Evolutionary conservation across 2,797 vertebrate species (phyloP), one percentile per base, ranked within the genome.

Genomic region (Dipus sagitta): DNA sequence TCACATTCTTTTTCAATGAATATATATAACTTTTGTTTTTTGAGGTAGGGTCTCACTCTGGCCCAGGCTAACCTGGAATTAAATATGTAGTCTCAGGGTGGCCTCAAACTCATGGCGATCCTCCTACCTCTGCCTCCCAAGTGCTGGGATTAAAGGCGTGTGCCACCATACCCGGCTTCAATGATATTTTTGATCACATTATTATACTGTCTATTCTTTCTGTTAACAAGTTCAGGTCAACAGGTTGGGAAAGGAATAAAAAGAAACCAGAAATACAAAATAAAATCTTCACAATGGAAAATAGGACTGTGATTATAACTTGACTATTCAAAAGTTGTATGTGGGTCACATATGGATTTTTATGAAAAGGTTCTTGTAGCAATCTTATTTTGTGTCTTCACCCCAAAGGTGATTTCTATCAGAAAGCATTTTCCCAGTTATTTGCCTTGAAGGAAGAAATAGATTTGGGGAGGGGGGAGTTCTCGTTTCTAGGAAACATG

Each of bases 221-320:
- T 23, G 71, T 81, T 77, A 92, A 78, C 30, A 18, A 72, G 9
- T 28, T 1, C 68, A 78, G 11, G 3, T 85, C 77, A 93, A 65
- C 17, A 87, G 34, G 87, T 89, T 86, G 28, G 38, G 60, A 93
- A 92, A 38, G 83, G 10, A 94, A 87, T 58, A 26, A 87, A 91
- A 86, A 58, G 24, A 93, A 89, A 78, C 67, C 17, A 23, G 8
- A 93, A 93, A 81, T 71, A 12, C 58, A 72, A 30, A 93, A 88
- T 85, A 80, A 93, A n/a, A 65, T 75, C 52, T 42, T 84, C 38
- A 64, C 23, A 34, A 14, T 58, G 12, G 5, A 77, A 62, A 82
- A 58, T 23, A 79, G 90, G 18, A 13, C 54, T 81, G 62, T 1
- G 70, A 62, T 26, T 82, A 93, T 90, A 42, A 13, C 18, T 89